Conservation (phyloP, 2,797 vertebrate genomes). For the Lates japonicus region DNA sequence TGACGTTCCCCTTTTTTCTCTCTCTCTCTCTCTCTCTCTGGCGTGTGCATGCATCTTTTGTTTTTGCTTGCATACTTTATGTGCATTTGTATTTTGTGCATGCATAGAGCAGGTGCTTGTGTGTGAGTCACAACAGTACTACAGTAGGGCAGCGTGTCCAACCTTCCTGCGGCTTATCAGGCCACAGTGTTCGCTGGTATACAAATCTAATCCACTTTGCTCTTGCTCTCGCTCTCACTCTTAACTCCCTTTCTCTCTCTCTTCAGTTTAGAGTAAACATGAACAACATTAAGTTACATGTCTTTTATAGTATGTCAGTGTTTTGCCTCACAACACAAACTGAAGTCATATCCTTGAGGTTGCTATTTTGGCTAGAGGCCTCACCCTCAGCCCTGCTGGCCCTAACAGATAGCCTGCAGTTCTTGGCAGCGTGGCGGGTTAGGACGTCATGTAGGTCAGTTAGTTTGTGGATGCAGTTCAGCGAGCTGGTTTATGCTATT, state of each 20-base stretch:
- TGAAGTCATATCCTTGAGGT: slow-evolving; percentile 51
- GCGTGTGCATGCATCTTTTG: neutral
- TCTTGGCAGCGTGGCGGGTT: slow-evolving; percentile 46
- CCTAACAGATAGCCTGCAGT: slow-evolving; percentile 40
- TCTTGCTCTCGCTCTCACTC: slow-evolving; percentile 39
- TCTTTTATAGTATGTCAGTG: slow-evolving; percentile 32
- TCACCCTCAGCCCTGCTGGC: slow-evolving; percentile 29
- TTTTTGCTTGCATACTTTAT: neutral
- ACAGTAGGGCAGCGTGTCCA: slow-evolving; percentile 62
- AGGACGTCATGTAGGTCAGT: slow-evolving; percentile 62
- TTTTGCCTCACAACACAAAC: slow-evolving; percentile 58
- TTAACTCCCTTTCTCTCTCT: slow-evolving; percentile 24
- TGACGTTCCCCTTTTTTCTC: slow-evolving; percentile 7
- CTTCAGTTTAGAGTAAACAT: slow-evolving; percentile 24
- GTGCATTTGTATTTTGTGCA: slow-evolving; percentile 37
- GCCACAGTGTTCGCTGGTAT: slow-evolving; percentile 57
- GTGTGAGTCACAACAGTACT: slow-evolving; percentile 55
- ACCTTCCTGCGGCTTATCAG: slow-evolving; percentile 69
- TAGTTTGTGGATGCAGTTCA: slow-evolving; percentile 52
- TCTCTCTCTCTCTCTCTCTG: no score
- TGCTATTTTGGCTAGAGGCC: slow-evolving; percentile 61
- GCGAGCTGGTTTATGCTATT: slow-evolving; percentile 45
- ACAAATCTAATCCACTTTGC: slow-evolving; percentile 78
- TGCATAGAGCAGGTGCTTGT: slow-evolving; percentile 39
- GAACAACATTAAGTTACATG: slow-evolving; percentile 35